A percentile compares a stretch with the other conserved stretches of the same genome.
Conservation (phyloP, 2,797 vertebrate species). For the Gymnoscopelus braueri region DNA sequence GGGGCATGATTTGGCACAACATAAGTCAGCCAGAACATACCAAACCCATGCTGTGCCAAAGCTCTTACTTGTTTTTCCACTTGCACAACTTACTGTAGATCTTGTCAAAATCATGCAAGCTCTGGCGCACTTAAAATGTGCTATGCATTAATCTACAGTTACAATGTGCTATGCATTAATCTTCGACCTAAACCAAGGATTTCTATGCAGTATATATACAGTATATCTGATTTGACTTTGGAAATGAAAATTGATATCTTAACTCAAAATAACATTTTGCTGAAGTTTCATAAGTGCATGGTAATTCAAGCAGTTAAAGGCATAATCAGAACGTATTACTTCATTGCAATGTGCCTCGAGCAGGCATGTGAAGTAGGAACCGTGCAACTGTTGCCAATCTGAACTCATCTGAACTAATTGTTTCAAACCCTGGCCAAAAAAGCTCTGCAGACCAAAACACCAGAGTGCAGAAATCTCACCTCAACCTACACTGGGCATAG, state of each 20-base stretch:
- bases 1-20: constrained; percentile 37
- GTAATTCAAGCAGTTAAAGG: constrained; percentile 7
- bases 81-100: constrained; percentile 16
- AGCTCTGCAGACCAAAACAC: constrained; percentile 44
- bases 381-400: neutral
- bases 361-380: no score
- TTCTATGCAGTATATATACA: neutral
- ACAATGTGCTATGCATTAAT: neutral
- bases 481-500: constrained; percentile 44
- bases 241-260: constrained; percentile 4
- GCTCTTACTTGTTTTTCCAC: constrained; percentile 17
- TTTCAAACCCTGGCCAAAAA: no score
- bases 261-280: neutral
- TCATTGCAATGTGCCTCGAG: no score
- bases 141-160: neutral
- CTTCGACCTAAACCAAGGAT: neutral
- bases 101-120: neutral
- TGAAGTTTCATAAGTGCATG: constrained; percentile 9
- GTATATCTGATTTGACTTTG: neutral
- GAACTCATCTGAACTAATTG: neutral
- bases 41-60: constrained; percentile 25
- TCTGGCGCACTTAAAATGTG: neutral
- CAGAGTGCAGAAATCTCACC: constrained; percentile 42
- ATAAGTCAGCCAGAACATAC: constrained; percentile 55
- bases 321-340: neutral